phyloP scores from a whole-genome alignment of 2,113 vertebrate genomes.

The Antigone vipio region DNA sequence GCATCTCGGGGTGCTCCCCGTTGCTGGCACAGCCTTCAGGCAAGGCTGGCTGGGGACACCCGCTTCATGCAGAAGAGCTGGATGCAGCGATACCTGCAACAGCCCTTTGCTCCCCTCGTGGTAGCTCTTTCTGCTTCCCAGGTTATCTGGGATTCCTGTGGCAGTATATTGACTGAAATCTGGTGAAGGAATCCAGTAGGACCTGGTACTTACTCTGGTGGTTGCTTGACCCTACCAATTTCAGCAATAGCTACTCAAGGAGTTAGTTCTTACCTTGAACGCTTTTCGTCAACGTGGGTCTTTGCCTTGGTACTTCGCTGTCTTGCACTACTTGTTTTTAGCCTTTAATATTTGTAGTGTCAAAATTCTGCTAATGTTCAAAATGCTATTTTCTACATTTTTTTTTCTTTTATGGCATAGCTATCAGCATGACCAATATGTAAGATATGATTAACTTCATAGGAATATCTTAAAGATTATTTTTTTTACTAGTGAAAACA shows the following conservation, averaged over 20 bases:
- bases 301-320: neutral
- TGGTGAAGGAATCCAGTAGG: too few relatives aligned
- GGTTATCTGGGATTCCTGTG: neutral
- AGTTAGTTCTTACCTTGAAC: neutral
- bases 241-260: neutral
- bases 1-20: fast-evolving
- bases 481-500: neutral
- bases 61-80: fast-evolving
- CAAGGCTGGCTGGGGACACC: neutral
- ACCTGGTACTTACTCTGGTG: neutral
- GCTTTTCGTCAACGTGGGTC: fast-evolving
- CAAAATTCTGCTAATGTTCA: neutral
- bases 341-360: neutral
- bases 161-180: fast-evolving
- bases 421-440: neutral
- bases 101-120: neutral
- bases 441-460: neutral
- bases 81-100: neutral
- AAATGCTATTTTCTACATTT: neutral
- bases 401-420: neutral
- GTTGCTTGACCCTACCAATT: neutral
- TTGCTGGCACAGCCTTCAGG: neutral
- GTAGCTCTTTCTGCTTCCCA: neutral
- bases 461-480: neutral
- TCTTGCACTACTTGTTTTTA: neutral